Conservation (phyloP, 1,140 invertebrate species). For the Platyura marginata region DNA sequence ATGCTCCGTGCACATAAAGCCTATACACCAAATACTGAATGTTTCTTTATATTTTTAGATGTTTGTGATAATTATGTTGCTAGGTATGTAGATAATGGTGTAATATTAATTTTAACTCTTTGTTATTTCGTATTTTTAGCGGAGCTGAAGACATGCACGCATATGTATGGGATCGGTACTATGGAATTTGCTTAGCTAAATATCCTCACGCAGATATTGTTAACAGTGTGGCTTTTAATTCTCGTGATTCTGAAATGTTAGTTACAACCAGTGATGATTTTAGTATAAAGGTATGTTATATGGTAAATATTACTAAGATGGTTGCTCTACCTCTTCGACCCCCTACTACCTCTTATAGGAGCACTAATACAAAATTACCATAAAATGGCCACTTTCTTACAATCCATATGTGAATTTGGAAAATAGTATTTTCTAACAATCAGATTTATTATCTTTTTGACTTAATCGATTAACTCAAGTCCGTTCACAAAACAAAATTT, state of each 20-base stretch:
- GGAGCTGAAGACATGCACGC: conserved; percentile 75
- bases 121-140: conserved; percentile 28
- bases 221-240: conserved; percentile 77
- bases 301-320: neutral
- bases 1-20: conserved; percentile 73
- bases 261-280: conserved; percentile 77
- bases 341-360: no score
- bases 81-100: no score
- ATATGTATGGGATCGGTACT: conserved; percentile 75
- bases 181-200: conserved; percentile 58
- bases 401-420: no score
- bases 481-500: no score
- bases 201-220: conserved; percentile 68
- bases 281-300: conserved; percentile 35
- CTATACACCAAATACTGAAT: conserved; percentile 74
- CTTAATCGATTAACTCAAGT: no score
- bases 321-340: no score
- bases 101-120: no score
- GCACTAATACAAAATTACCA: no score
- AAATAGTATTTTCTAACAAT: no score
- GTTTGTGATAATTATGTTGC: conserved; percentile 73
- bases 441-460: no score
- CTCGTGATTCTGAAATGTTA: conserved; percentile 60
- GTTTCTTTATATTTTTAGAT: conserved; percentile 79
- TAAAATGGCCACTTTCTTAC: no score